phyloP scores from a whole-genome alignment of 2,888 invertebrate genomes.

The Melinopterus prodromus region DNA sequence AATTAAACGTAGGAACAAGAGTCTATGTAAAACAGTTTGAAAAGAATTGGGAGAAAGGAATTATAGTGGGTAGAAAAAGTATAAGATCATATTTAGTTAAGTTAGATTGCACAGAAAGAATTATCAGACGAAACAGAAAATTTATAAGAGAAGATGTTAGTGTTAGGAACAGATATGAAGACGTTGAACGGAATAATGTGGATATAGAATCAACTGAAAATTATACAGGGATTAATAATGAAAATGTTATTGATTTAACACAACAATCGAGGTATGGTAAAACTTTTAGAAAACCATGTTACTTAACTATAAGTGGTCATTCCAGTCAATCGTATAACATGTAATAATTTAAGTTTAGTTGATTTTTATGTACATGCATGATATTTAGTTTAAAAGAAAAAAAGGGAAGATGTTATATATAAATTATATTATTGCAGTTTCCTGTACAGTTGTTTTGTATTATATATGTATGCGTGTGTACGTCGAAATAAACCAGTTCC shows the following conservation, averaged over 20 bases:
- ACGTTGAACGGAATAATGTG: not conserved
- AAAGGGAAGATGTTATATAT: not conserved
- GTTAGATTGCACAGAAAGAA: not conserved
- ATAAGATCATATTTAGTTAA: not conserved
- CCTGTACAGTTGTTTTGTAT: too few relatives aligned
- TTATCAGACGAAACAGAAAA: not conserved
- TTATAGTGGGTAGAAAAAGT: not conserved
- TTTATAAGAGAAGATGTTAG: not conserved
- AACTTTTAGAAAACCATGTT: not conserved
- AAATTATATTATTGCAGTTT: not conserved
- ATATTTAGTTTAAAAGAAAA: not conserved
- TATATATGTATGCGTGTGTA: too few relatives aligned
- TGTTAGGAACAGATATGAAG: not conserved
- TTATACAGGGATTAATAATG: not conserved
- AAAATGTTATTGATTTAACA: not conserved
- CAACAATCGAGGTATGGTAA: not conserved
- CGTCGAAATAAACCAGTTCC: too few relatives aligned
- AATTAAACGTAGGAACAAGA: not conserved
- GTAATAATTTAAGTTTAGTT: not conserved
- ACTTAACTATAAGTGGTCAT: not conserved
- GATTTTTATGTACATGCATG: not conserved
- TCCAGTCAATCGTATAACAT: not conserved
- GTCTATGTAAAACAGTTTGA: constrained; percentile 4
- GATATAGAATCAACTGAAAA: not conserved
- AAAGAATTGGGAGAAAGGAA: not conserved